phyloP scores from a whole-genome alignment of 2,888 invertebrate species.

The Stenichneumon culpator region DNA sequence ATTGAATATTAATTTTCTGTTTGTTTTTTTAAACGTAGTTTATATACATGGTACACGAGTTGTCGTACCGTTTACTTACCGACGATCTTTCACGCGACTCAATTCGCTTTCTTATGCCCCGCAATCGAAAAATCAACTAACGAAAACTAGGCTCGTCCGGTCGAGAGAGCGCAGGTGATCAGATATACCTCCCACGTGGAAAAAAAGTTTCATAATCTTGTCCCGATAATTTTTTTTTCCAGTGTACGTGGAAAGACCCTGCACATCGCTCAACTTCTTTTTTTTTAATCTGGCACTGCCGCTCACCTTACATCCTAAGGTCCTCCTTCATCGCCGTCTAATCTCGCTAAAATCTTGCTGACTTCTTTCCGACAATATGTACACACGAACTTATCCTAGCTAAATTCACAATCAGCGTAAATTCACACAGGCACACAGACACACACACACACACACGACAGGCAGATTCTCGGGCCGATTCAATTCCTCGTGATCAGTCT shows the following conservation, averaged over 20 bases:
- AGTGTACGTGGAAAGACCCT: conserved; percentile 64
- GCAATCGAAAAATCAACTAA: conserved; percentile 71
- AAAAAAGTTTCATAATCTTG: conserved; percentile 38
- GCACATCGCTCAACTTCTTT: conserved; percentile 60
- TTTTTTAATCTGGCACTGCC: conserved; percentile 60
- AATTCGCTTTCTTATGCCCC: conserved; percentile 70
- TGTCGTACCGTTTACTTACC: conserved; percentile 44
- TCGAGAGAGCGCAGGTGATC: conserved; percentile 49
- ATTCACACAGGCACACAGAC: background rate
- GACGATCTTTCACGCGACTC: conserved; percentile 71
- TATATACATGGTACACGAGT: conserved; percentile 74
- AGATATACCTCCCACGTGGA: conserved; percentile 63
- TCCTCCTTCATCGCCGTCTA: conserved; percentile 34
- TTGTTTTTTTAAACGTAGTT: conserved; percentile 65
- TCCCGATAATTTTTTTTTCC: conserved; percentile 42
- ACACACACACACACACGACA: conserved; percentile 26
- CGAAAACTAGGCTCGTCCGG: conserved; percentile 71
- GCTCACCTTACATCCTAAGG: conserved; percentile 52
- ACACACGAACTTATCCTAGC: conserved; percentile 61
- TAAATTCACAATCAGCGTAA: conserved; percentile 57
- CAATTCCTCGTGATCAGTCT: conserved; percentile 61
- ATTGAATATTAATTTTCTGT: conserved; percentile 72
- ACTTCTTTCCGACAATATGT: conserved; percentile 61
- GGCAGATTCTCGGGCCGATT: conserved; percentile 50
- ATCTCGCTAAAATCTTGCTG: conserved; percentile 47